Percentiles rank a stretch among this genome's conserved stretches.
Conservation (phyloP, 2,113 vertebrate species). For the Mastomys coucha region DNA sequence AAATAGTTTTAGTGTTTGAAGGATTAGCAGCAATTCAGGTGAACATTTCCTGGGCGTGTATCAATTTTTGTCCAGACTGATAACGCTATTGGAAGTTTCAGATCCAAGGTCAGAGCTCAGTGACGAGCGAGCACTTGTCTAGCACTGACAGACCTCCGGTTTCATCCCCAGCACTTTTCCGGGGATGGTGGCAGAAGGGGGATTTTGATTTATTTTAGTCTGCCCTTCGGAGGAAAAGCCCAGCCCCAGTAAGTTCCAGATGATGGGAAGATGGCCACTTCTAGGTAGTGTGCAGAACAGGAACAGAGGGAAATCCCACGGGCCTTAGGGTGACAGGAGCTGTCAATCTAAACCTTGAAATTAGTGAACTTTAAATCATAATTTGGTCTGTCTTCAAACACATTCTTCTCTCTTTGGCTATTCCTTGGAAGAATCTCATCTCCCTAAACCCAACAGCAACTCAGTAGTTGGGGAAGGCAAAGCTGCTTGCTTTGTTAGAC, state of each 20-base stretch:
- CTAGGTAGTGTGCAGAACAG: not conserved
- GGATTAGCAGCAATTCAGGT: not conserved
- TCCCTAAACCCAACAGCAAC: not conserved
- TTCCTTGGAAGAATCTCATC: not conserved
- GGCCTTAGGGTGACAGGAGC: not conserved
- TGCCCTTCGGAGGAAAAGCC: not conserved
- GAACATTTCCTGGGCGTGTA: not conserved
- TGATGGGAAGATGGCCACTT: not conserved
- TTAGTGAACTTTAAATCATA: not conserved
- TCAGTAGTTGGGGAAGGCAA: not conserved
- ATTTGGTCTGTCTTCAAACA: slow-evolving; percentile 17
- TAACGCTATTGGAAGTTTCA: slow-evolving; percentile 10
- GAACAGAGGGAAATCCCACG: not conserved
- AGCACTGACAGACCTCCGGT: not conserved
- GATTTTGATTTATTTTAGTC: not conserved
- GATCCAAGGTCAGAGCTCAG: not conserved
- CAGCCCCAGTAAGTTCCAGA: not conserved
- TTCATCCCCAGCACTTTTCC: not conserved
- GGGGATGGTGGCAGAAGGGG: too few relatives aligned
- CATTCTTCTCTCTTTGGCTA: not conserved
- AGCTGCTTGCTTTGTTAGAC: not conserved
- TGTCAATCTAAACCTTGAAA: not conserved
- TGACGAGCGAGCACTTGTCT: not conserved
- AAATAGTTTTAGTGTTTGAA: not conserved
- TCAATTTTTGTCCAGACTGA: not conserved